phyloP scores from a whole-genome alignment of 2,888 invertebrate genomes.

The Teleogryllus oceanicus region DNA sequence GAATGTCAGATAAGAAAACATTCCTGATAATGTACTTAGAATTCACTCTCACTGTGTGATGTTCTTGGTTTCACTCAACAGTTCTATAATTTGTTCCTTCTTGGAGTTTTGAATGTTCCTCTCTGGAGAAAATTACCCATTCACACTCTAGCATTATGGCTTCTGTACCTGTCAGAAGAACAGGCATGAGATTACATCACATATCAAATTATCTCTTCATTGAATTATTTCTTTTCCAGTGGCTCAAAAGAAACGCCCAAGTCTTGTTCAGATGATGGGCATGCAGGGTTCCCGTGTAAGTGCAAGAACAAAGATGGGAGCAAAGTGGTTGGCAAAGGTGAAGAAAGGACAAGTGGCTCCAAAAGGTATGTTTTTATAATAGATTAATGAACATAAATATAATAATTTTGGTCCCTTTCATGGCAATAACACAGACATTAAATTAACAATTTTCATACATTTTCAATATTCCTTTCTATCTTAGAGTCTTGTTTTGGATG shows the following conservation, averaged over 20 bases:
- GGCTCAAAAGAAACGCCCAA: slow-evolving; percentile 66
- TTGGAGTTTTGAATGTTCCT: too few relatives aligned
- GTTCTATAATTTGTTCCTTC: too few relatives aligned
- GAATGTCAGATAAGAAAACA: too few relatives aligned
- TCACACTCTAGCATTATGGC: too few relatives aligned
- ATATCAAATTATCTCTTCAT: neutral
- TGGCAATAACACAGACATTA: neutral
- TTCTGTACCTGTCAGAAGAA: neutral
- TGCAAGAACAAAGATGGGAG: slow-evolving; percentile 80
- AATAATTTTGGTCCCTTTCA: neutral
- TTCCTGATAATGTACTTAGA: too few relatives aligned
- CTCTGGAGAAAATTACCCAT: too few relatives aligned
- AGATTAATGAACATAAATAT: too few relatives aligned
- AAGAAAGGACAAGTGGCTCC: slow-evolving; percentile 80
- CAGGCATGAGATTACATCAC: neutral
- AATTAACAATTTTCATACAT: too few relatives aligned
- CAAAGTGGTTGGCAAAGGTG: slow-evolving; percentile 84
- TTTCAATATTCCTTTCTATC: too few relatives aligned
- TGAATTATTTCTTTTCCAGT: slow-evolving; percentile 40
- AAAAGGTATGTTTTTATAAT: slow-evolving; percentile 45
- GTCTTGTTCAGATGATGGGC: slow-evolving; percentile 77
- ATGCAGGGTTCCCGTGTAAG: slow-evolving; percentile 68
- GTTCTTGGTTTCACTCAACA: too few relatives aligned
- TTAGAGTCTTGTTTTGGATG: too few relatives aligned
- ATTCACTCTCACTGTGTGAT: too few relatives aligned